Base-by-base conservation (phyloP, 2,888 invertebrate species). In the Siphlonurus alternatus region DNA sequence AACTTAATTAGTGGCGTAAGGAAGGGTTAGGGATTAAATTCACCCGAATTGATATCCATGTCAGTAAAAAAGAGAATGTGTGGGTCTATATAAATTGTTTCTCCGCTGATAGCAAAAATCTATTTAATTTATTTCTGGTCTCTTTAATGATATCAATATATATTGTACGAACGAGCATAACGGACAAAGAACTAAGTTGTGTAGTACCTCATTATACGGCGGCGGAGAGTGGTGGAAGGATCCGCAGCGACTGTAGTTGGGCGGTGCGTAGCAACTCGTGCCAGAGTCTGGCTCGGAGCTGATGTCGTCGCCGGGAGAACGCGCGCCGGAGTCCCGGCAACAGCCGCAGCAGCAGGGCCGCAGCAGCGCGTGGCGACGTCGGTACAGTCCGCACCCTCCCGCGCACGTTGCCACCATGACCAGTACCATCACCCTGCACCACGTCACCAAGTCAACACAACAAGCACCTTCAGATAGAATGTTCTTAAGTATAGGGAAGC, bases 191-290 rank as follows among this genome's bases (percentile, higher is more conserved):
- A n/a, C n/a, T n/a, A n/a, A n/a, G n/a, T n/a, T n/a, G n/a, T n/a
- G n/a, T n/a, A n/a, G 71, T 75, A 89, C 90, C 83, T 90, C 90
- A 66, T 88, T 86, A 76, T 91, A 91, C 1, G 90, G 90, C 22
- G 89, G 89, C 25, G 90, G 90, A 1, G 86, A 84, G 73, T 87
- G 88, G 71, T 88, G 87, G 73, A 90, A 87, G 65, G 89, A 89
- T 66, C 86, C 86, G 72, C 90, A 90, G 72, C 89, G 84, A 73
- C 88, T 88, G 74, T 90, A 91, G 70, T 88, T 87, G 0, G 90
- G 90, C 7, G 90, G 90, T 0, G 87, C 86, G 75, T 88, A 90
- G 71, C 87, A 87, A 1, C 89, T 89, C 53, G 88, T 87, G 2
- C 88, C 85, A 0, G 87, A 89, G 70, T 89, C 88, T 0, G 88